These are phyloP conservation scores for Papilio helenus DNA, from an alignment of 1,140 invertebrate genomes.

Conservation along the genomic window DNA sequence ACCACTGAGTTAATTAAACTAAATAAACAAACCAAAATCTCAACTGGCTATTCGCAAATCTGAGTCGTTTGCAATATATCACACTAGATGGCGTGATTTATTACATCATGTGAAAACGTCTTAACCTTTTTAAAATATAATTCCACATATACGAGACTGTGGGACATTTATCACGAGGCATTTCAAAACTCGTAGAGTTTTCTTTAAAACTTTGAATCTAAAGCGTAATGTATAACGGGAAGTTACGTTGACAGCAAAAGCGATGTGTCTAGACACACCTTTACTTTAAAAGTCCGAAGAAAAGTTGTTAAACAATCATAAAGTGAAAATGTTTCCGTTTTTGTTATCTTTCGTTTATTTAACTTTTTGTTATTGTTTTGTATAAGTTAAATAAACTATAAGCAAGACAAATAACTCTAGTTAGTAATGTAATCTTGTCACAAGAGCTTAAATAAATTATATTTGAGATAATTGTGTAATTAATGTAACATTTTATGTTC, in stretches of 20 bases:
- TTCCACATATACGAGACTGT: constrained; percentile 23
- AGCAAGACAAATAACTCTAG: no score
- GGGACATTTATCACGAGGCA: constrained; percentile 22
- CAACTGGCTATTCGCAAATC: background rate
- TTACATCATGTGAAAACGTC: background rate
- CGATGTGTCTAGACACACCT: constrained; percentile 26
- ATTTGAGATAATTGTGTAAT: no score
- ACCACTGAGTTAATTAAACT: background rate
- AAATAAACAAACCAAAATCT: background rate
- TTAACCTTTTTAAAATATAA: constrained; percentile 26
- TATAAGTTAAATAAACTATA: background rate
- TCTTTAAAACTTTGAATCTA: constrained; percentile 19
- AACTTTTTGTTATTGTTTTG: background rate
- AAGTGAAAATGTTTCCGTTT: constrained; percentile 6
- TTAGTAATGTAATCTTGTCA: no score
- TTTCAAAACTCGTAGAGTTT: constrained; percentile 23
- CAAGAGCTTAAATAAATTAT: no score
- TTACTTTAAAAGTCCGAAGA: constrained; percentile 12
- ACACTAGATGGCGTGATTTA: constrained; percentile 6
- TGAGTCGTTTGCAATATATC: background rate
- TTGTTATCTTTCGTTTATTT: background rate
- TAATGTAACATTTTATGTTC: no score
- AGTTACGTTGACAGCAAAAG: constrained; percentile 23
- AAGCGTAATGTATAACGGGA: constrained; percentile 9
- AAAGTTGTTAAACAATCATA: constrained; percentile 24